These are phyloP conservation scores for Scrobipalpa atriplicella DNA, from an alignment of 2,888 invertebrate genomes.

Conservation along the genomic window DNA sequence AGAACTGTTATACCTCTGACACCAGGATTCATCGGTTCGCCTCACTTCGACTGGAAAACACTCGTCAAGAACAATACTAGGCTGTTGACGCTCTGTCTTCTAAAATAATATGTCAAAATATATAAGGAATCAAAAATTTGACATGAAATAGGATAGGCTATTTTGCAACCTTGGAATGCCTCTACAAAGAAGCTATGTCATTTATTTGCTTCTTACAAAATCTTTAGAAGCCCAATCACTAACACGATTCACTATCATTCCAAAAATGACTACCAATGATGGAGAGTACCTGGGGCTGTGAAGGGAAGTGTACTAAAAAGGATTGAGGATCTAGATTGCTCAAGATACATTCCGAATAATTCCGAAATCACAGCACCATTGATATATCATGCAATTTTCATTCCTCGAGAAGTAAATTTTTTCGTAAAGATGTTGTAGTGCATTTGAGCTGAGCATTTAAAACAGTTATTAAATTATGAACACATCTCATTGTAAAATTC, in stretches of 20 bases:
- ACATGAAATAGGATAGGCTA: no score
- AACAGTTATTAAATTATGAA: no score
- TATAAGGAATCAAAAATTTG: no score
- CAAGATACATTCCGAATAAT: constrained; percentile 8
- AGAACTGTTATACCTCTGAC: no score
- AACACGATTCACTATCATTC: constrained; percentile 14
- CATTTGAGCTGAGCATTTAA: no score
- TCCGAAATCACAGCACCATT: constrained; percentile 3
- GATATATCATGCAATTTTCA: not conserved
- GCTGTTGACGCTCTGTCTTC: no score
- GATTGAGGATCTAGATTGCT: constrained; percentile 19
- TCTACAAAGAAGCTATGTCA: not conserved
- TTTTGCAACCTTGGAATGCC: not conserved
- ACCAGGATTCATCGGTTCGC: no score
- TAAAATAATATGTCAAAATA: no score
- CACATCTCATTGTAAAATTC: no score
- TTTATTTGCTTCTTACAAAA: not conserved
- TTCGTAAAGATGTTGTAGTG: no score
- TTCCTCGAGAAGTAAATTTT: not conserved
- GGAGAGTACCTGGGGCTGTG: constrained; percentile 17
- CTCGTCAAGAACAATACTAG: no score
- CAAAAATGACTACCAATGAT: constrained; percentile 10
- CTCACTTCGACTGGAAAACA: no score
- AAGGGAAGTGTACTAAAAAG: constrained; percentile 17
- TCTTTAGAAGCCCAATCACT: not conserved